Conservation (phyloP, 1,140 invertebrate species). For the Drosophila ambigua region DNA sequence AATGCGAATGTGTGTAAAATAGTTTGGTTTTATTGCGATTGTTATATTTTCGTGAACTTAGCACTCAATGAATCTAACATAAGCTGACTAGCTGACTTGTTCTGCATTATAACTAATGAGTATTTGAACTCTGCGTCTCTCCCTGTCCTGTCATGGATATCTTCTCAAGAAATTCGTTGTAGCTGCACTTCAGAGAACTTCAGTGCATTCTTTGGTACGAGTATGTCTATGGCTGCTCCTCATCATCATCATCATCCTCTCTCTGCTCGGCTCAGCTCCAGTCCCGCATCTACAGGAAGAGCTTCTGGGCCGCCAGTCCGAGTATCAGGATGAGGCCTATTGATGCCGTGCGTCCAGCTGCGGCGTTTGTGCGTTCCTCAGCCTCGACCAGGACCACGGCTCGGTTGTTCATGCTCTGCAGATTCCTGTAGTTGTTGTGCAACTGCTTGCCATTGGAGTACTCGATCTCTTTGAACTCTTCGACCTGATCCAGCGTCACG, state of each 20-base stretch:
- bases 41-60: slow-evolving; percentile 44
- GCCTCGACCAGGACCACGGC: slow-evolving; percentile 64
- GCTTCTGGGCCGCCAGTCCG: slow-evolving; percentile 35
- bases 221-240: slow-evolving; percentile 46
- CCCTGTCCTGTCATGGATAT: slow-evolving; percentile 19
- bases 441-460: slow-evolving; percentile 75
- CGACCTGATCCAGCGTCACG: slow-evolving; percentile 86
- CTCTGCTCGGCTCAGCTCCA: neutral
- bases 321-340: slow-evolving; percentile 27
- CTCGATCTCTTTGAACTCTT: slow-evolving; percentile 83
- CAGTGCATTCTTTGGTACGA: slow-evolving; percentile 62
- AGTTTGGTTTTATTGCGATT: slow-evolving; percentile 38
- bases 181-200: slow-evolving; percentile 18
- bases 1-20: slow-evolving; percentile 51
- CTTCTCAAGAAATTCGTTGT: slow-evolving; percentile 53
- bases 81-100: slow-evolving; percentile 64
- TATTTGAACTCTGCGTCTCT: slow-evolving; percentile 59
- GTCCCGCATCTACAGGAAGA: slow-evolving; percentile 31
- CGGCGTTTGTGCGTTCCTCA: slow-evolving; percentile 10
- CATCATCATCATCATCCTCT: neutral
- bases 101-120: slow-evolving; percentile 67
- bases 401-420: slow-evolving; percentile 83
- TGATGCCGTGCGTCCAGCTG: slow-evolving; percentile 14
- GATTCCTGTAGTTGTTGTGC: slow-evolving; percentile 83
- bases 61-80: slow-evolving; percentile 61